A percentile compares a stretch with the other conserved stretches of the same genome.
Conservation (phyloP, 2,888 invertebrate species). For the Eristalis pertinax region DNA sequence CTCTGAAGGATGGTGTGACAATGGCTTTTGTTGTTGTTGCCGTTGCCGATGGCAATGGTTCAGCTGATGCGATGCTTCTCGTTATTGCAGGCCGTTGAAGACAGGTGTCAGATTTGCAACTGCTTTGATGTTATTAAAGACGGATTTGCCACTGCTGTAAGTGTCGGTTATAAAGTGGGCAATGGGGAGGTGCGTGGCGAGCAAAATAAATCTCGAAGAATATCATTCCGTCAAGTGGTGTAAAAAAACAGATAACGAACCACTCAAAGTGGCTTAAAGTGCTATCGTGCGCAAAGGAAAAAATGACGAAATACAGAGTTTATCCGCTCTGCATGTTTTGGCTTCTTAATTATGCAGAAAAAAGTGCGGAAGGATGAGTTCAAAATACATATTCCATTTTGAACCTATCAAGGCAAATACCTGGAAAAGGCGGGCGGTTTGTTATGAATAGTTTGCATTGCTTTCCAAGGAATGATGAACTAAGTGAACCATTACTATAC, state of each 20-base stretch:
- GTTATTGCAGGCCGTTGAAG: constrained; percentile 27
- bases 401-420: too few relatives aligned
- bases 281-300: neutral
- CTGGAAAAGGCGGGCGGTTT: too few relatives aligned
- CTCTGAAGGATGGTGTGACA: constrained; percentile 33
- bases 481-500: too few relatives aligned
- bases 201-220: neutral
- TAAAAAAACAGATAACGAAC: neutral
- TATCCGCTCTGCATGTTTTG: neutral
- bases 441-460: too few relatives aligned
- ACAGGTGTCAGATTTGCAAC: constrained; percentile 44
- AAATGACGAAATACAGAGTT: neutral
- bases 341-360: neutral
- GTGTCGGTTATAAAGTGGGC: constrained; percentile 8
- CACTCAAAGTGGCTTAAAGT: neutral
- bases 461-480: too few relatives aligned
- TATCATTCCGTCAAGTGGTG: neutral
- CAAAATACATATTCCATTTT: too few relatives aligned
- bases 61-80: neutral
- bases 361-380: neutral
- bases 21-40: constrained; percentile 1
- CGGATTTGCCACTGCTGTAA: constrained; percentile 10
- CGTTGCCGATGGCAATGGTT: neutral
- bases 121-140: constrained; percentile 47
- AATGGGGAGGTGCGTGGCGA: neutral